Percentiles rank a stretch among this genome's conserved stretches.
Conservation (phyloP, 23 tunicate genomes). For the Diplosoma virens region DNA sequence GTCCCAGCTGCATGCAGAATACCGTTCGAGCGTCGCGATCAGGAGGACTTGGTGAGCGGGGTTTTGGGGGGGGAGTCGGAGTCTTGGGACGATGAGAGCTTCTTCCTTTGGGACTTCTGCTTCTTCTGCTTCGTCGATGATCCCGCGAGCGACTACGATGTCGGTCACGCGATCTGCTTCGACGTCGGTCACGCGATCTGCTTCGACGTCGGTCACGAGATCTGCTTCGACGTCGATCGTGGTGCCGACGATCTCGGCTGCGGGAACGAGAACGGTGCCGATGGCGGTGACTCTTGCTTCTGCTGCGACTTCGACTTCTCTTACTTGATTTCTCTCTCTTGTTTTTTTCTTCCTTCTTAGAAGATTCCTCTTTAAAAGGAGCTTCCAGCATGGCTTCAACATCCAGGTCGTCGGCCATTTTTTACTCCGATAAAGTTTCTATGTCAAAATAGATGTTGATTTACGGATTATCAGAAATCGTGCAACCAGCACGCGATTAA, state of each 20-base stretch:
- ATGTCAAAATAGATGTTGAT: neutral
- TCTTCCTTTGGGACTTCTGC: conserved; percentile 25
- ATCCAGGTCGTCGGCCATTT: conserved; percentile 94
- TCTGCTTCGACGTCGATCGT: neutral
- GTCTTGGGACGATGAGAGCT: conserved; percentile 1
- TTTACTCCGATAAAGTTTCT: neutral
- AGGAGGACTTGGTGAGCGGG: conserved; percentile 75
- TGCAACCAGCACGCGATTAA: no score
- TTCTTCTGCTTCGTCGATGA: conserved; percentile 26
- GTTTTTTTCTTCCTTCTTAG: conserved; percentile 30
- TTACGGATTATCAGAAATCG: no score
- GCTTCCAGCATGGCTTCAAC: conserved; percentile 98
- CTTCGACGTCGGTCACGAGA: neutral
- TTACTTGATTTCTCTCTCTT: conserved; percentile 16
- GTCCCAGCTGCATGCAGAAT: conserved; percentile 90
- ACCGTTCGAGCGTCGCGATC: conserved; percentile 96
- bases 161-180: conserved; percentile 15
- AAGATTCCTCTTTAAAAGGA: conserved; percentile 52
- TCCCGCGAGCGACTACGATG: conserved; percentile 5
- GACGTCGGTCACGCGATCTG: conserved; percentile 7
- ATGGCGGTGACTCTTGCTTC: conserved; percentile 19
- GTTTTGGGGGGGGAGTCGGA: conserved; percentile 46
- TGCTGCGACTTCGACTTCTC: conserved; percentile 41
- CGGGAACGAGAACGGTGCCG: conserved; percentile 6
- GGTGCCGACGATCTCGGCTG: conserved; percentile 1